A percentile compares a stretch with the other conserved stretches of the same genome.
Conservation (phyloP, 2,113 vertebrate genomes). For the Lagenorhynchus albirostris region DNA sequence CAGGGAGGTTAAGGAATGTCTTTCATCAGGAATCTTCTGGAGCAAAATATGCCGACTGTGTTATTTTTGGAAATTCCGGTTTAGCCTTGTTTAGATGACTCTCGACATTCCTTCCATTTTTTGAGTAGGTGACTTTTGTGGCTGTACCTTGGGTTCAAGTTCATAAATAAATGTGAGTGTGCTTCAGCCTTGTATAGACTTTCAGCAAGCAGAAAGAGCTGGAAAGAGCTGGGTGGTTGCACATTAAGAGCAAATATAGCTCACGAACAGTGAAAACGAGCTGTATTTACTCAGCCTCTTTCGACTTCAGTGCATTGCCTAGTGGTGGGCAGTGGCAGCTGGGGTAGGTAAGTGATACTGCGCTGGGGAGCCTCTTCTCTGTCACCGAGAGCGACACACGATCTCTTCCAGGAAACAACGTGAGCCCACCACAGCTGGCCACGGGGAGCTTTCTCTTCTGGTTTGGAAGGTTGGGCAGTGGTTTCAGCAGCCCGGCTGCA, state of each 20-base stretch:
- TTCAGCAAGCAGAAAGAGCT: background rate
- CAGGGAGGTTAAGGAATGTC: background rate
- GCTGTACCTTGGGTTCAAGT: background rate
- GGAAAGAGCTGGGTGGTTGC: background rate
- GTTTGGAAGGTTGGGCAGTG: background rate
- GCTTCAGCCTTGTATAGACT: background rate
- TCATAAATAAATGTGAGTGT: constrained; percentile 46
- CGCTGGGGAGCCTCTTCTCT: background rate
- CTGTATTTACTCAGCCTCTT: background rate
- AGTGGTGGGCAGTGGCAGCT: background rate
- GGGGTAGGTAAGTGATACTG: background rate
- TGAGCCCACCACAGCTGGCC: fast-evolving
- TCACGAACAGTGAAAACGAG: fast-evolving
- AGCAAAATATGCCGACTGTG: background rate
- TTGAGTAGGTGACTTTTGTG: background rate
- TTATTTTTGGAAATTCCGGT: constrained; percentile 34
- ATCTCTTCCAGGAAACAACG: background rate
- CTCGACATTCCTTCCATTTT: constrained; percentile 36
- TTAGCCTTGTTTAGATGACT: background rate
- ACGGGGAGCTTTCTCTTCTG: background rate
- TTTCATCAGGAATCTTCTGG: constrained; percentile 3
- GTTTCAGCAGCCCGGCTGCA: fast-evolving
- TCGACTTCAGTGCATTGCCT: background rate
- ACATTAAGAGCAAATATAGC: background rate
- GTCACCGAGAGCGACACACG: fast-evolving